These are phyloP conservation scores for Andricus grossulariae DNA, from an alignment of 1,140 invertebrate genomes.

Conservation along the genomic window DNA sequence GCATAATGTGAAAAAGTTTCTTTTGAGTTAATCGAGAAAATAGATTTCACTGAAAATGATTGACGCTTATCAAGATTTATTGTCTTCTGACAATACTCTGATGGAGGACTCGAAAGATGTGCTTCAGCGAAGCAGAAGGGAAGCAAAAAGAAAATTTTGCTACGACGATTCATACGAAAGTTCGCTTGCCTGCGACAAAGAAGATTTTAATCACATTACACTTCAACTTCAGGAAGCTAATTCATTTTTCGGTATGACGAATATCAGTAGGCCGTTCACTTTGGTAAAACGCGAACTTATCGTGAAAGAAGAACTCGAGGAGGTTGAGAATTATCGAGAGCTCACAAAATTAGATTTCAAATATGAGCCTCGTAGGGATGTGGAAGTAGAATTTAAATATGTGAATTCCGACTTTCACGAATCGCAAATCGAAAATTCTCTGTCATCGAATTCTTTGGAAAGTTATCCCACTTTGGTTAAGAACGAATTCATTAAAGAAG, in stretches of 20 bases:
- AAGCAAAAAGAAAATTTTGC: conserved; percentile 25
- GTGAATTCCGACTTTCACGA: conserved; percentile 8
- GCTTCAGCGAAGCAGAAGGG: conserved; percentile 5
- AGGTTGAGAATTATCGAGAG: conserved; percentile 14
- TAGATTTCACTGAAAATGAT: background rate
- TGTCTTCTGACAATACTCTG: background rate
- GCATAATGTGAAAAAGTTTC: background rate
- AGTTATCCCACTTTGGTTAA: conserved; percentile 23
- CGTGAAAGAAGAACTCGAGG: conserved; percentile 16
- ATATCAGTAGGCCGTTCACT: conserved; percentile 13
- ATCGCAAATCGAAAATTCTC: conserved; percentile 25
- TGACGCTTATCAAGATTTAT: conserved; percentile 18
- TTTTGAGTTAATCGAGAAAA: background rate
- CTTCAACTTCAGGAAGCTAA: conserved; percentile 9
- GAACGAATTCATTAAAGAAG: conserved; percentile 23
- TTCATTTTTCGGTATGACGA: conserved; percentile 30
- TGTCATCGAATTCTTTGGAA: conserved; percentile 26
- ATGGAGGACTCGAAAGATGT: conserved; percentile 3
- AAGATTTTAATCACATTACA: conserved; percentile 8
- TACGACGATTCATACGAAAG: conserved; percentile 5
- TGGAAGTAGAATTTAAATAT: conserved; percentile 1
- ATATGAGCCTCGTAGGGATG: conserved; percentile 16
- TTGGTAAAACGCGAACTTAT: conserved; percentile 17
- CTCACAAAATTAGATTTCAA: conserved; percentile 23
- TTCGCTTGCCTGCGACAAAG: background rate